Conservation (phyloP, 2,797 vertebrate genomes). For the Morus bassanus region DNA sequence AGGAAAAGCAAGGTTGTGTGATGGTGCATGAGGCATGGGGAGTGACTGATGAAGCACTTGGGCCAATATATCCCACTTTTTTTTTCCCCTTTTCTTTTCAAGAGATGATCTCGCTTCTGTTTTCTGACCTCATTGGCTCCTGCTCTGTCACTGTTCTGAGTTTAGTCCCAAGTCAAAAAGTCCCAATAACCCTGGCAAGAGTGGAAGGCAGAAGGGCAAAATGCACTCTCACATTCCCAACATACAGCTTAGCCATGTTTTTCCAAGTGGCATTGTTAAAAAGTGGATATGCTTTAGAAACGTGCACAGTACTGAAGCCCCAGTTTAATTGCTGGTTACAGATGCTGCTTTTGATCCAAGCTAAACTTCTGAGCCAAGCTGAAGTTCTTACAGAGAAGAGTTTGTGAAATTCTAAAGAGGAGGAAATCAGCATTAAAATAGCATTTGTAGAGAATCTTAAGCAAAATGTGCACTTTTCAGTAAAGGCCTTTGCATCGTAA, state of each 20-base stretch:
- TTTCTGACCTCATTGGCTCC: background rate
- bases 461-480: constrained; percentile 59
- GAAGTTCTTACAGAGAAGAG: constrained; percentile 56
- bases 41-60: background rate
- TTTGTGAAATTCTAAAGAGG: constrained; percentile 62
- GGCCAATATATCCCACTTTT: background rate
- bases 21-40: background rate
- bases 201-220: background rate
- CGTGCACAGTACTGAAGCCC: background rate
- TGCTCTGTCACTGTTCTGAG: background rate
- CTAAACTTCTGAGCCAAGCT: constrained; percentile 62
- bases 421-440: constrained; percentile 68
- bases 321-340: constrained; percentile 51
- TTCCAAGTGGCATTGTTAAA: background rate
- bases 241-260: background rate
- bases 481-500: constrained; percentile 56
- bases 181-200: background rate
- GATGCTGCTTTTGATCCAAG: constrained; percentile 60
- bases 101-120: background rate
- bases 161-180: background rate
- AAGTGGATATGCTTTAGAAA: constrained; percentile 1
- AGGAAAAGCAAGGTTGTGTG: background rate
- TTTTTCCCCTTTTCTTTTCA: background rate
- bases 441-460: constrained; percentile 56
- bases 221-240: background rate